These are phyloP conservation scores for Machimus rusticus DNA, from an alignment of 2,888 invertebrate species.

Conservation along the genomic window DNA sequence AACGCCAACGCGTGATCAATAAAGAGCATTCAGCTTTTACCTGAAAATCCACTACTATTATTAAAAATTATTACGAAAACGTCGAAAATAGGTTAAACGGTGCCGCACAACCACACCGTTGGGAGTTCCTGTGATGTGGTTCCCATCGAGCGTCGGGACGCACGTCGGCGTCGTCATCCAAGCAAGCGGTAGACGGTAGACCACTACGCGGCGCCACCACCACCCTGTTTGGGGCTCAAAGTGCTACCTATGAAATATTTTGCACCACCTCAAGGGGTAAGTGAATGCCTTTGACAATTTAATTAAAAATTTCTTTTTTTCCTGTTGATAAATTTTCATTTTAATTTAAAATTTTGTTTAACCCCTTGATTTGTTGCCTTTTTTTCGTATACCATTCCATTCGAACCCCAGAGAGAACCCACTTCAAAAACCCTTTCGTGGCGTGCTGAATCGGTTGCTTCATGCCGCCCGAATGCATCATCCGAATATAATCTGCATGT, in stretches of 20 bases:
- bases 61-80: background rate
- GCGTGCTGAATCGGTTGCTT: background rate
- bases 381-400: background rate
- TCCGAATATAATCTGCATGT: constrained; percentile 7
- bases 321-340: background rate
- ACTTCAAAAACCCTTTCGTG: background rate
- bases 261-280: constrained; percentile 22
- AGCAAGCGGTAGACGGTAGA: background rate
- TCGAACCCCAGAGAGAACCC: background rate
- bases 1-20: background rate
- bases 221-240: background rate
- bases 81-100: background rate
- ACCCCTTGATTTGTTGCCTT: background rate
- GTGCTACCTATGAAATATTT: constrained; percentile 3
- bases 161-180: background rate
- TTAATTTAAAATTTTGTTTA: background rate
- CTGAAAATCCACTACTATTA: background rate
- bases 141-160: background rate
- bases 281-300: constrained; percentile 40
- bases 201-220: too few species aligned
- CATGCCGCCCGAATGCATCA: background rate
- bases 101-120: background rate
- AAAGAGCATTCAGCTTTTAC: background rate
- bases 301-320: constrained; percentile 20
- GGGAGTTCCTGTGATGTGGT: constrained; percentile 3